Percentiles rank a stretch among this genome's conserved stretches.
These are phyloP conservation scores for Sapayoa aenigma DNA, from an alignment of 2,113 vertebrate genomes.

Conservation along the genomic window DNA sequence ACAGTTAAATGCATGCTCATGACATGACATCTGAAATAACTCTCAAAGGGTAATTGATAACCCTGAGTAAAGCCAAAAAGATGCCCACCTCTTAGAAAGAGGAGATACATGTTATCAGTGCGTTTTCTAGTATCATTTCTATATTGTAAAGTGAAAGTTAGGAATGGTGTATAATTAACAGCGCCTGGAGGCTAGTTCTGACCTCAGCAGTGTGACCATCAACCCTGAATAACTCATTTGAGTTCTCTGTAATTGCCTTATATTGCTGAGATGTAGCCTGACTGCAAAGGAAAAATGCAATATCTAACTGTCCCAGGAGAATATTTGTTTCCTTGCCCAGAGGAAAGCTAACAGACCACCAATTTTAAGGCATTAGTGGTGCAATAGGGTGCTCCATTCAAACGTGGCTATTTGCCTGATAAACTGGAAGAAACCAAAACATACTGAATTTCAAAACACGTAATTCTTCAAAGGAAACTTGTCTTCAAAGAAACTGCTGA, in stretches of 20 bases:
- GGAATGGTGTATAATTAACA: not conserved
- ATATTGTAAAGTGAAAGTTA: not conserved
- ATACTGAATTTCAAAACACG: slow-evolving; percentile 2
- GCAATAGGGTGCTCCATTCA: not conserved
- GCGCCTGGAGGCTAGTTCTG: not conserved
- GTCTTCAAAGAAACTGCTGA: not conserved
- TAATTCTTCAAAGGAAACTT: not conserved
- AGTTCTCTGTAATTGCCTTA: not conserved
- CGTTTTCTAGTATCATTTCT: not conserved
- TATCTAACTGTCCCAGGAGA: not conserved
- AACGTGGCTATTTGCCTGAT: not conserved
- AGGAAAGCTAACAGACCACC: not conserved
- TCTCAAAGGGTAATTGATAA: not conserved
- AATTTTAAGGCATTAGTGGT: not conserved
- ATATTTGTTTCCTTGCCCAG: not conserved
- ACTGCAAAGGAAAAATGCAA: not conserved
- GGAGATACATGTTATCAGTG: not conserved
- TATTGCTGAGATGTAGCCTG: not conserved
- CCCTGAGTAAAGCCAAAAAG: not conserved
- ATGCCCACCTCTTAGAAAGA: not conserved
- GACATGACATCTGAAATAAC: not conserved
- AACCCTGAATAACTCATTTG: not conserved
- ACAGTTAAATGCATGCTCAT: rapidly evolving
- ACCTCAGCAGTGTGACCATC: not conserved
- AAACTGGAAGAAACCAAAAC: slow-evolving; percentile 33